Conservation (phyloP, 2,113 vertebrate species). For the Chaetodon trifascialis region DNA sequence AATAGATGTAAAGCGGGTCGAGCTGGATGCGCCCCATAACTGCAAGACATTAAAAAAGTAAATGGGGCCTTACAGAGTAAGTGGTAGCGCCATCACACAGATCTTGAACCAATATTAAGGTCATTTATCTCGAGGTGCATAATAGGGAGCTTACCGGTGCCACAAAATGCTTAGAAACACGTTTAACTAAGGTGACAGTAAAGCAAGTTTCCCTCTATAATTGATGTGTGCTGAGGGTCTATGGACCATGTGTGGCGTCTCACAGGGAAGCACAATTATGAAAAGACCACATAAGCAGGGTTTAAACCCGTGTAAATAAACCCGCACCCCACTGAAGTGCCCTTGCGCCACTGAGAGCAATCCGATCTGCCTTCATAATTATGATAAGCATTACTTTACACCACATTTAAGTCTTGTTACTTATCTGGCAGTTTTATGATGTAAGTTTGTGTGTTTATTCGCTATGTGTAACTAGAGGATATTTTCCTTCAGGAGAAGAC, state of each 20-base stretch:
- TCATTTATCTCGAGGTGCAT: not conserved
- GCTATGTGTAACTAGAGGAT: rapidly evolving
- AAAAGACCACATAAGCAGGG: not conserved
- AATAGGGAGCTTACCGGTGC: not conserved
- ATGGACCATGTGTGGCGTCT: not conserved
- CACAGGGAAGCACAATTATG: not conserved
- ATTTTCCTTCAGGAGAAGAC: not conserved
- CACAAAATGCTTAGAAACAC: not conserved
- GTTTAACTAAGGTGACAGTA: not conserved
- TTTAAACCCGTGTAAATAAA: constrained; percentile 35
- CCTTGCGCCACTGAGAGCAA: not conserved
- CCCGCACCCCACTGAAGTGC: not conserved
- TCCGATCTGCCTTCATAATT: not conserved
- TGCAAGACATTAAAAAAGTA: constrained; percentile 14
- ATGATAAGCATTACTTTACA: too few species aligned
- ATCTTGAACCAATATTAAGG: not conserved
- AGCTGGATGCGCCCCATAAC: constrained; percentile 38
- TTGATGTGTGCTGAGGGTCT: not conserved
- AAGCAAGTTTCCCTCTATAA: not conserved
- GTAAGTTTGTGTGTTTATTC: not conserved
- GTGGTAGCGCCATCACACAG: not conserved
- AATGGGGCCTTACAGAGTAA: not conserved
- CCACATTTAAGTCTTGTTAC: not conserved
- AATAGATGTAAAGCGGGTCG: constrained; percentile 61
- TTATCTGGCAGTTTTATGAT: not conserved